Evolutionary conservation across 2,888 invertebrate species (phyloP), one percentile per base, ranked within the genome.

Genomic region (Tryphoninae sp.): DNA sequence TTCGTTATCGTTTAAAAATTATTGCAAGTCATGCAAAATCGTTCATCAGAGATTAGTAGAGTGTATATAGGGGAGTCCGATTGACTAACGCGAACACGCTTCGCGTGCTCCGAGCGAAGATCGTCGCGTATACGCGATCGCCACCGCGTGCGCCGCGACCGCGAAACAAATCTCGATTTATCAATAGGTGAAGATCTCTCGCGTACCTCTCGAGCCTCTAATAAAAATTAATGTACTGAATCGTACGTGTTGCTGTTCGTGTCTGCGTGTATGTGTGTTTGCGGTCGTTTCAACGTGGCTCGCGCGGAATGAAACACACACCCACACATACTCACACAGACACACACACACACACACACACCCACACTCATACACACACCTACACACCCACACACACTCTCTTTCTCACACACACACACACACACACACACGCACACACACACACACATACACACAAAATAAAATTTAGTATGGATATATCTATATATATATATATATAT

Each of bases 121-220:
- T 62, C 40, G 62, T 69, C 77, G 62, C 62, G 33, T 33, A 42
- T 62, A 58, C 58, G 71, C 72, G 33, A 45, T 26, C 49, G 68
- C 33, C 61, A 49, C 81, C 45, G 13, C 45, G 45, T 3, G 45
- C 55, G 65, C 33, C 61, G 71, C 76, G 72, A 75, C 71, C 67
- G 82, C 61, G 67, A 79, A 74, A 78, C 69, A 76, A 82, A 75
- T 79, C 76, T 82, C 64, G 76, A 79, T 75, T 82, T 79, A 67
- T 79, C 75, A 75, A 75, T 71, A 82, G 65, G 65, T 72, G 42
- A 75, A 64, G 68, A 64, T 82, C 78, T 74, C 71, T 78, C 22
- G 61, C 42, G 2, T 16, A 11, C 53, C 67, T 67, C 65, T 51
- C 64, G n/a, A 69, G 26, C 9, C 11, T 72, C 65, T 68, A 64